These are phyloP conservation scores for Uloborus diversus DNA, from an alignment of 1,140 invertebrate genomes.

Conservation along the genomic window DNA sequence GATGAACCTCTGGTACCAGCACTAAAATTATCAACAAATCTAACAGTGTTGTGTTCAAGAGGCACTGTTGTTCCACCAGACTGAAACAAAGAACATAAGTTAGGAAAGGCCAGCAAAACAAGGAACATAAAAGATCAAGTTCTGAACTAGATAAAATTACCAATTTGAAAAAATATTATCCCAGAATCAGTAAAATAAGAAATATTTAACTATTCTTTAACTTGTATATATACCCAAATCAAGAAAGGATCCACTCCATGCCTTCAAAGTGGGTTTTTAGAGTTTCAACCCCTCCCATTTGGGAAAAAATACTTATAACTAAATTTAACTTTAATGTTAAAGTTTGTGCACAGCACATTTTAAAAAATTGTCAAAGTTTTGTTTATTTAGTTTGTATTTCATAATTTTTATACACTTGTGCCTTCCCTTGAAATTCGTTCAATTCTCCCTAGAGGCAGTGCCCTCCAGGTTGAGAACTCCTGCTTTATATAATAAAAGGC, in stretches of 20 bases:
- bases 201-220: not conserved
- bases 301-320: too few relatives aligned
- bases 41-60: conserved; percentile 94
- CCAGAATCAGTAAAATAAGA: not conserved
- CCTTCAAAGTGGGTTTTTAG: not conserved
- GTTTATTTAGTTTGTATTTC: too few relatives aligned
- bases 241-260: not conserved
- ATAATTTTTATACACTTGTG: too few relatives aligned
- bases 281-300: too few relatives aligned
- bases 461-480: too few relatives aligned
- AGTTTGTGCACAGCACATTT: too few relatives aligned
- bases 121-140: not conserved
- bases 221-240: not conserved
- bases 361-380: not conserved
- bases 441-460: too few relatives aligned
- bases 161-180: not conserved
- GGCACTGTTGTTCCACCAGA: conserved; percentile 97
- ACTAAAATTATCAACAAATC: conserved; percentile 99
- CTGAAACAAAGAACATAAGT: conserved; percentile 61
- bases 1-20: conserved; percentile 92
- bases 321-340: too few relatives aligned
- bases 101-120: not conserved
- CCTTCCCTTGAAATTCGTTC: too few relatives aligned
- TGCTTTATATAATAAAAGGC: too few relatives aligned
- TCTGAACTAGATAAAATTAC: not conserved